Percentiles rank a stretch among this genome's conserved stretches.
phyloP scores from a whole-genome alignment of 2,113 vertebrate species.

The Eubucco bourcierii region DNA sequence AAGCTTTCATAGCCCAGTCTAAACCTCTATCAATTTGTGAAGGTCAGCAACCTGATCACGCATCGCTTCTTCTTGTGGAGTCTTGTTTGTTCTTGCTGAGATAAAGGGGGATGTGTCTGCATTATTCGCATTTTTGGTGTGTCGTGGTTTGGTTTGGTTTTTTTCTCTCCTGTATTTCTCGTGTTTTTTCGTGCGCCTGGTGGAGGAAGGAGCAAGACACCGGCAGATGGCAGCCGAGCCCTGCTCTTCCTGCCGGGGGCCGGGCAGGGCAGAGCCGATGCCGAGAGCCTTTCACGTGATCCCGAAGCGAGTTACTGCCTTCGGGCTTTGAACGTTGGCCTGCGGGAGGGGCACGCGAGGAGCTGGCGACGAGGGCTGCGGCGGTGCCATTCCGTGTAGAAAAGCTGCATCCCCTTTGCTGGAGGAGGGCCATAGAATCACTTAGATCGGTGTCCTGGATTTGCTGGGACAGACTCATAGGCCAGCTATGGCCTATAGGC shows the following conservation, averaged over 20 bases:
- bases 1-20: background rate
- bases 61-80: background rate
- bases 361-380: background rate
- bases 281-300: background rate
- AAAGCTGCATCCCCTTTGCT: background rate
- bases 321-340: background rate
- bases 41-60: background rate
- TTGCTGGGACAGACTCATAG: too few relatives aligned
- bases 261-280: background rate
- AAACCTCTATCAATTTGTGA: background rate
- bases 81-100: background rate
- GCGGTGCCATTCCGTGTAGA: background rate
- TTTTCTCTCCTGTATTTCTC: background rate
- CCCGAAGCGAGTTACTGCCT: rapidly evolving
- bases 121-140: background rate
- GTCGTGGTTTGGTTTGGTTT: background rate
- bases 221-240: slow-evolving; percentile 58
- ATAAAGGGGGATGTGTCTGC: background rate
- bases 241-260: rapidly evolving
- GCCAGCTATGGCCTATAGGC: too few relatives aligned
- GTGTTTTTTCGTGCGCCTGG: rapidly evolving
- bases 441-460: too few relatives aligned
- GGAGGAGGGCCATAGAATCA: background rate
- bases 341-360: background rate
- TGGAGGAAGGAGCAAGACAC: background rate